Conservation (phyloP, 2,113 vertebrate species). For the Xenopus borealis region DNA sequence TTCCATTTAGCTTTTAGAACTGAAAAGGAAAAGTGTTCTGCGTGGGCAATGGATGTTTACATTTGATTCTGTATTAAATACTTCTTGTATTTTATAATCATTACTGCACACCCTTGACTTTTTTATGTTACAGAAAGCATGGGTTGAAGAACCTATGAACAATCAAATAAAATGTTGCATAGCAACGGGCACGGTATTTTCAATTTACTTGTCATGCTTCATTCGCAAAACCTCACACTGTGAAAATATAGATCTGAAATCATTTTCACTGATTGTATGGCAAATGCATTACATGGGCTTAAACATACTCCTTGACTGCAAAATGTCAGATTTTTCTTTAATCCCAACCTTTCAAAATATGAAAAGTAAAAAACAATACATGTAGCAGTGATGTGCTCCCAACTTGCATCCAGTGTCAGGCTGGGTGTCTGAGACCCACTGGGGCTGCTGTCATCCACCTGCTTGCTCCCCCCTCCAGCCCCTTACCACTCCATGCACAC, state of each 20-base stretch:
- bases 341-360: no score
- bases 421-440: no score
- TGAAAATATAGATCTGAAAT: conserved; percentile 47
- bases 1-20: conserved; percentile 20
- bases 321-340: no score
- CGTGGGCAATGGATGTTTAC: conserved; percentile 10
- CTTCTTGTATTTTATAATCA: conserved; percentile 50
- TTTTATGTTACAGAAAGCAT: conserved; percentile 52
- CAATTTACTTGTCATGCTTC: conserved; percentile 52
- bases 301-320: no score
- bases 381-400: no score
- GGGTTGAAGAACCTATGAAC: conserved; percentile 47
- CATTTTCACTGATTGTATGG: conserved; percentile 19
- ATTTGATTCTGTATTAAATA: conserved; percentile 58
- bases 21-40: conserved; percentile 16
- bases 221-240: conserved; percentile 51
- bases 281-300: conserved; percentile 10
- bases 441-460: no score
- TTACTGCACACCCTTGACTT: conserved; percentile 53
- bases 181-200: conserved; percentile 62
- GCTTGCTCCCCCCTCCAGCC: no score
- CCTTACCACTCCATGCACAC: no score
- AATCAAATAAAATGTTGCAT: conserved; percentile 63
- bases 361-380: no score
- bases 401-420: no score